Conservation (phyloP, 2,797 vertebrate species). For the Takifugu ocellatus region DNA sequence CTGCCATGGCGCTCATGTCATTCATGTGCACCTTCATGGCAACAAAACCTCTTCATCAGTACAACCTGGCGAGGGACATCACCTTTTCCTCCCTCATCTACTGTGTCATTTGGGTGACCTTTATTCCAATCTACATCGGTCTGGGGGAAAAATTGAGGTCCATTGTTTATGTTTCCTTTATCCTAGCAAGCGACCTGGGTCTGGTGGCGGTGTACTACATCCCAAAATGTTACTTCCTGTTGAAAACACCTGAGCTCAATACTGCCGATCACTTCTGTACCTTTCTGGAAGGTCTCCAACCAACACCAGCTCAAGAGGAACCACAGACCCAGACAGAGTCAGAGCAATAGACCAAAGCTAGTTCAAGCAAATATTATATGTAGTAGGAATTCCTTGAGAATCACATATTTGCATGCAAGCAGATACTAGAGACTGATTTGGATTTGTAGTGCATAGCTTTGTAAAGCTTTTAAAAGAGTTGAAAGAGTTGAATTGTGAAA, state of each 20-base stretch:
- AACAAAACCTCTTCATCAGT: slow-evolving; percentile 65
- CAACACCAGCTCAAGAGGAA: slow-evolving; percentile 48
- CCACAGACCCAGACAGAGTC: slow-evolving; percentile 57
- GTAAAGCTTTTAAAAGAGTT: too few species aligned
- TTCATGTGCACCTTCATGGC: slow-evolving; percentile 92
- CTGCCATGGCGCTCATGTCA: slow-evolving; percentile 71
- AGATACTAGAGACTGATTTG: too few species aligned
- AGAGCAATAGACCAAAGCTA: slow-evolving; percentile 13
- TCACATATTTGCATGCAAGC: too few species aligned
- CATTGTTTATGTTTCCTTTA: slow-evolving; percentile 71
- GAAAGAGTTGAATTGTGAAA: too few species aligned
- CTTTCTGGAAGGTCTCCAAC: slow-evolving; percentile 57
- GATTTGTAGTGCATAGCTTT: too few species aligned
- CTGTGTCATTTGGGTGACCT: slow-evolving; percentile 82
- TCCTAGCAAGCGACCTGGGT: slow-evolving; percentile 71
- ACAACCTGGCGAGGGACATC: slow-evolving; percentile 83
- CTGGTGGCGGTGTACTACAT: slow-evolving; percentile 76
- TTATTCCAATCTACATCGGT: slow-evolving; percentile 78
- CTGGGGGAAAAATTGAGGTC: slow-evolving; percentile 51
- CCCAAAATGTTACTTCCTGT: slow-evolving; percentile 85
- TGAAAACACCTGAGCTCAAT: slow-evolving; percentile 79
- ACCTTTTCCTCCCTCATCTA: slow-evolving; percentile 80
- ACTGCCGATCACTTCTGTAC: slow-evolving; percentile 77
- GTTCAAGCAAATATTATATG: too few species aligned
- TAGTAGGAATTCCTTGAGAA: too few species aligned